Evolutionary conservation across 1,140 invertebrate species (phyloP), one percentile per base, ranked within the genome.

Genomic region (Saxidomus purpurata): DNA sequence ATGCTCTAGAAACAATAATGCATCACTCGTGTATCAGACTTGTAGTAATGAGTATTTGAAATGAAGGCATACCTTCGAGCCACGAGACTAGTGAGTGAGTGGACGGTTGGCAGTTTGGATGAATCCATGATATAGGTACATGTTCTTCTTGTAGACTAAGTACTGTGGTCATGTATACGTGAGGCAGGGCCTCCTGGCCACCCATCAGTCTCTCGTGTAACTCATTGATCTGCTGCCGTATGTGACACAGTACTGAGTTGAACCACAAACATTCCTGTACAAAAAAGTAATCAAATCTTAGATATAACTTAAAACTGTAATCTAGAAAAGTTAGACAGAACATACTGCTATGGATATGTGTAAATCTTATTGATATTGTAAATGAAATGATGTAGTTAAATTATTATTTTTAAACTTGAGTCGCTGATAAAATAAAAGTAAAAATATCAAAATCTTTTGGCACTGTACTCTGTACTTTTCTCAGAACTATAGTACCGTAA

Each of bases 1-100:
- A n/a, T n/a, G n/a, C n/a, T n/a, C n/a, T n/a, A n/a, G n/a, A n/a
- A n/a, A n/a, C n/a, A n/a, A n/a, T n/a, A n/a, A n/a, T n/a, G n/a
- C n/a, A n/a, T n/a, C n/a, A n/a, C n/a, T n/a, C n/a, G n/a, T n/a
- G n/a, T n/a, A n/a, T n/a, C n/a, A n/a, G n/a, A n/a, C n/a, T n/a
- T n/a, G n/a, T n/a, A n/a, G n/a, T n/a, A n/a, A n/a, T n/a, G n/a
- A n/a, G n/a, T n/a, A n/a, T n/a, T n/a, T n/a, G n/a, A n/a, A n/a
- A n/a, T n/a, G n/a, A n/a, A n/a, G n/a, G n/a, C n/a, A n/a, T 82
- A 95, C 94, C 94, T 69, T 92, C 87, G 13, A 94, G 91, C 95
- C 95, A 95, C 34, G 94, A 94, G 15, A 94, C 63, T 0, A 95
- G 91, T n/a, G 94, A 93, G 88, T 95, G 95, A 38, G 94, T 95